Conservation (phyloP, 2,113 vertebrate genomes). For the Panurus biarmicus region DNA sequence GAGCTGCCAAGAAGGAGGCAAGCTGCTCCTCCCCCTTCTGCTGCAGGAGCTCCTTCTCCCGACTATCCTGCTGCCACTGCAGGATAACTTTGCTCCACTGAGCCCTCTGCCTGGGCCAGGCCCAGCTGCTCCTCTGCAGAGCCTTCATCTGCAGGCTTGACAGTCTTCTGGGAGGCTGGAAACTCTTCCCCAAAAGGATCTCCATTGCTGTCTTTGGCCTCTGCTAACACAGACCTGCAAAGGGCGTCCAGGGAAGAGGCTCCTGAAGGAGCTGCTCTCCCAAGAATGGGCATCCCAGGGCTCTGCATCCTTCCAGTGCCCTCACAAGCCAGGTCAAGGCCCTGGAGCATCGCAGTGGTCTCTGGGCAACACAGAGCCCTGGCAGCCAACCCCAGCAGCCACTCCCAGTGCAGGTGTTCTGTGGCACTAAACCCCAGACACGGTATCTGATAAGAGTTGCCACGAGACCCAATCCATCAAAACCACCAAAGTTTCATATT, state of each 20-base stretch:
- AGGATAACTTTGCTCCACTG: neutral
- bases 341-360: neutral
- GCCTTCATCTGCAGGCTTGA: neutral
- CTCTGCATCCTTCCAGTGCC: neutral
- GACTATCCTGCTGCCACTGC: neutral
- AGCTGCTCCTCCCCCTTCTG: neutral
- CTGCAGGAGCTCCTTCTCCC: neutral
- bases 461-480: neutral
- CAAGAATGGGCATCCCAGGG: neutral
- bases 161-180: neutral
- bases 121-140: neutral
- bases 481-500: neutral
- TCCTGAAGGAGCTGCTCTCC: neutral
- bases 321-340: neutral
- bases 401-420: neutral
- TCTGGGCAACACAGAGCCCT: neutral
- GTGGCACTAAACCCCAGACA: neutral
- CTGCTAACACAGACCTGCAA: too few relatives aligned
- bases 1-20: neutral
- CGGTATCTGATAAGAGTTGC: rapidly evolving
- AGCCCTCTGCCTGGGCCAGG: too few relatives aligned
- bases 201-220: neutral
- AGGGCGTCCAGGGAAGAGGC: too few relatives aligned
- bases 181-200: neutral
- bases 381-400: neutral